phyloP scores from a whole-genome alignment of 2,888 invertebrate species.

The Rhimphoctona megacephalus region DNA sequence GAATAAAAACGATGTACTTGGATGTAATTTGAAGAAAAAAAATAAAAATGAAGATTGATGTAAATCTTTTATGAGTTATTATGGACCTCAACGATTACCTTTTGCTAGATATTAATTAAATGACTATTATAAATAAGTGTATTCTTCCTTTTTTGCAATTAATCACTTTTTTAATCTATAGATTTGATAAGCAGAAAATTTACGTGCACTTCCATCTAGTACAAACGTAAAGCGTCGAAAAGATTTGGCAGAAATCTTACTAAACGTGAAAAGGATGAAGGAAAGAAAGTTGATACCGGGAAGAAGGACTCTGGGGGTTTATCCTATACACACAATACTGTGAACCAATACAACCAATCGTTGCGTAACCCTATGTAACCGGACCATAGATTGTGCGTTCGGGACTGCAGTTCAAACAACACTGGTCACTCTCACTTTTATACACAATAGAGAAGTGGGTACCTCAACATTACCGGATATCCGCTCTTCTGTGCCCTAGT shows the following conservation, averaged over 20 bases:
- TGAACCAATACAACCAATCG: slow-evolving; percentile 57
- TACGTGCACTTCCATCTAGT: not conserved
- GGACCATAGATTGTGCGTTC: slow-evolving; percentile 73
- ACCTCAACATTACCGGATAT: slow-evolving; percentile 65
- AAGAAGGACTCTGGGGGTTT: slow-evolving; percentile 71
- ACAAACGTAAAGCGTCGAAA: not conserved
- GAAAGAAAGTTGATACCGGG: slow-evolving; percentile 33
- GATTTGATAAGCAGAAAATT: not conserved
- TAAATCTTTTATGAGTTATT: not conserved
- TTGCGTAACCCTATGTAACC: slow-evolving; percentile 78
- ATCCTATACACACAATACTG: slow-evolving; percentile 75
- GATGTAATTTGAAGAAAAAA: not conserved
- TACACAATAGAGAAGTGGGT: slow-evolving; percentile 37
- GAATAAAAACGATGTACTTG: not conserved
- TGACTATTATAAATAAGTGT: not conserved
- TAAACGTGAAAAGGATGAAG: slow-evolving; percentile 18
- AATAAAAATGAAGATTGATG: not conserved
- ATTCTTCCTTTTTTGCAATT: not conserved
- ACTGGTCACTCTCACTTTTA: slow-evolving; percentile 45
- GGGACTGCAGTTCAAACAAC: slow-evolving; percentile 58
- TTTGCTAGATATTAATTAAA: not conserved
- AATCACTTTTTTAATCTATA: not conserved
- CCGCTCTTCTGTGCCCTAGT: slow-evolving; percentile 62
- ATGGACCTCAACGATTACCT: not conserved
- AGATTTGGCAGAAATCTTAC: slow-evolving; percentile 26